Percentiles rank a stretch among this genome's conserved stretches.
Evolutionary conservation across 2,113 vertebrate genomes (phyloP).

Genomic region (Oreocharis arfaki): DNA sequence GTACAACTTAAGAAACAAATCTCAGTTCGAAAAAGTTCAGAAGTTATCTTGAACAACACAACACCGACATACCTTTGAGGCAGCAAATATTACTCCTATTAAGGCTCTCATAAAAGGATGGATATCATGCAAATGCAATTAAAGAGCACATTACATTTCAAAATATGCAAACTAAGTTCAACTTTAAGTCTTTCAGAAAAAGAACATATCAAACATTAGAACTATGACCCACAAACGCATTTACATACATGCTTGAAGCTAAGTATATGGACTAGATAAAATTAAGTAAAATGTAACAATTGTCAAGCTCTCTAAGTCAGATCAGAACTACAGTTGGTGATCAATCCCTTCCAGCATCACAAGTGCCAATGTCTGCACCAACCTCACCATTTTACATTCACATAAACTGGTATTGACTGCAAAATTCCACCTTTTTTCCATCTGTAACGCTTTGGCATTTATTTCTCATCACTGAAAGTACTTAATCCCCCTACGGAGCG

Average conservation of each 20-base stretch:
- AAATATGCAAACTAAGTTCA: slow-evolving; percentile 24
- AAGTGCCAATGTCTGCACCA: background rate
- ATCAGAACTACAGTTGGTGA: background rate
- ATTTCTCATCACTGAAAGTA: background rate
- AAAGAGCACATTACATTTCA: slow-evolving; percentile 3
- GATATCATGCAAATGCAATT: slow-evolving; percentile 13
- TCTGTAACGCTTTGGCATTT: background rate
- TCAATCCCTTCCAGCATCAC: background rate
- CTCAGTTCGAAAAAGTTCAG: background rate
- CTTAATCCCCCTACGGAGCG: background rate
- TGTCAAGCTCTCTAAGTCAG: background rate
- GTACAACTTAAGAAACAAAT: slow-evolving; percentile 31
- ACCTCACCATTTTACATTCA: background rate
- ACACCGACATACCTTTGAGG: background rate
- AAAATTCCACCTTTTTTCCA: slow-evolving; percentile 2
- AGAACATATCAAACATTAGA: background rate
- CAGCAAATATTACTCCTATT: slow-evolving; percentile 15
- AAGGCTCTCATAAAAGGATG: slow-evolving; percentile 26
- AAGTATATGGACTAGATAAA: background rate
- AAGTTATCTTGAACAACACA: background rate
- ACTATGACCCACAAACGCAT: background rate
- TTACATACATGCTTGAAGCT: slow-evolving; percentile 9
- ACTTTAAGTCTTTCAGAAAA: background rate
- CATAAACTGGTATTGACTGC: background rate
- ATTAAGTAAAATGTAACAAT: background rate